Evolutionary conservation across 2,797 vertebrate genomes (phyloP).

Genomic region (Erpetoichthys calabaricus): DNA sequence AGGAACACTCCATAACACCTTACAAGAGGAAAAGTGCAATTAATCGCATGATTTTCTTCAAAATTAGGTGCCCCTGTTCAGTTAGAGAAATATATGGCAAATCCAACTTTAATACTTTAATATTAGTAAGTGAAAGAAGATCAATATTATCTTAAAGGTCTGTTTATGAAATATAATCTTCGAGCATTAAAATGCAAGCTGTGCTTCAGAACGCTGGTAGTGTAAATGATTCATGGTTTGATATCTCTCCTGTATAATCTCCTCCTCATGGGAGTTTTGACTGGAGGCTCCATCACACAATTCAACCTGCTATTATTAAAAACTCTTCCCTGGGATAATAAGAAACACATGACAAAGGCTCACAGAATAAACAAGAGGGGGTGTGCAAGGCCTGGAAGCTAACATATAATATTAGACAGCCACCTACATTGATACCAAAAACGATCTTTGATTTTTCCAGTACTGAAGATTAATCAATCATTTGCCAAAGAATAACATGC

Average conservation of each 20-base stretch:
- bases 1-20: too few species aligned
- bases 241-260: conserved; percentile 69
- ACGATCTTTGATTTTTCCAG: too few species aligned
- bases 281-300: conserved; percentile 41
- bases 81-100: not conserved
- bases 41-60: too few species aligned
- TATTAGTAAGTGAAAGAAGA: conserved; percentile 44
- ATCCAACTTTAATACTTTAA: conserved; percentile 29
- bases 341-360: conserved; percentile 26
- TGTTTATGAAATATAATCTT: conserved; percentile 88
- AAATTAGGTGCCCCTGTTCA: too few species aligned
- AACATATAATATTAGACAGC: too few species aligned
- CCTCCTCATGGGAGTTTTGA: conserved; percentile 56
- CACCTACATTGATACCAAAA: too few species aligned
- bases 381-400: too few species aligned
- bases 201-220: conserved; percentile 50
- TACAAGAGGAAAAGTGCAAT: too few species aligned
- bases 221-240: conserved; percentile 82
- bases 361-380: too few species aligned
- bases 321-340: conserved; percentile 42
- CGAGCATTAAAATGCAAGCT: conserved; percentile 85
- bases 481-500: too few species aligned
- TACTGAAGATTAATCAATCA: too few species aligned
- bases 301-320: conserved; percentile 37
- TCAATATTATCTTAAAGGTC: conserved; percentile 73